A percentile compares a stretch with the other conserved stretches of the same genome.
phyloP scores from a whole-genome alignment of 2,888 invertebrate species.

The Spodoptera littoralis region DNA sequence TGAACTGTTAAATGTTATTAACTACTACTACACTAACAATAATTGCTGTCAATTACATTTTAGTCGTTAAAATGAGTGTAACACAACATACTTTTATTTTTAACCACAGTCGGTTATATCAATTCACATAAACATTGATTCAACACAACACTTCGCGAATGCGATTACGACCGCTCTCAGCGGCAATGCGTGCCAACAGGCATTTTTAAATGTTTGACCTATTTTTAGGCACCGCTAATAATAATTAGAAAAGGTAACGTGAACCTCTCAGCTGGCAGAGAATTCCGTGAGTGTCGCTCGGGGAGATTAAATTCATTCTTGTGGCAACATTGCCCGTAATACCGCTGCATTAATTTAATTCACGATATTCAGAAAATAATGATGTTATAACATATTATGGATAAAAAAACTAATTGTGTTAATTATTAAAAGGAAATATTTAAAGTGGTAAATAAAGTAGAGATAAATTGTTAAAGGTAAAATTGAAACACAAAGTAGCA shows the following conservation, averaged over 20 bases:
- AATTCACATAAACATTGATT: constrained; percentile 56
- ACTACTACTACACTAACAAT: no score
- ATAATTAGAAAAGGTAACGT: constrained; percentile 88
- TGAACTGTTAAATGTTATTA: no score
- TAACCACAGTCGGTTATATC: constrained; percentile 33
- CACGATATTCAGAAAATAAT: not conserved
- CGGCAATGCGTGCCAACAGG: constrained; percentile 80
- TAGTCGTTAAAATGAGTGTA: not conserved
- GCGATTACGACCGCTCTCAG: constrained; percentile 76
- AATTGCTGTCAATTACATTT: no score
- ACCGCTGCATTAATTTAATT: not conserved
- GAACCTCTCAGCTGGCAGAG: constrained; percentile 81
- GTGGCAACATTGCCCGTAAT: constrained; percentile 64
- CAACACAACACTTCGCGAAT: constrained; percentile 69
- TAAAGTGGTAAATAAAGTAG: not conserved
- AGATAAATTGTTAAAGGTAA: constrained; percentile 45
- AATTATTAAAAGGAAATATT: not conserved
- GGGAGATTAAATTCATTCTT: constrained; percentile 59
- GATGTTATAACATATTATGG: not conserved
- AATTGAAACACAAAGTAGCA: constrained; percentile 62
- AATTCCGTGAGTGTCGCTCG: constrained; percentile 62
- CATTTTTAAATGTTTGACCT: constrained; percentile 87
- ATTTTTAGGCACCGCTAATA: constrained; percentile 87
- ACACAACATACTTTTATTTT: constrained; percentile 19
- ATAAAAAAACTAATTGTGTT: not conserved